Percentiles rank a stretch among this genome's conserved stretches.
Evolutionary conservation across 2,113 vertebrate genomes (phyloP).

Genomic region (Dendrocopos noguchii): DNA sequence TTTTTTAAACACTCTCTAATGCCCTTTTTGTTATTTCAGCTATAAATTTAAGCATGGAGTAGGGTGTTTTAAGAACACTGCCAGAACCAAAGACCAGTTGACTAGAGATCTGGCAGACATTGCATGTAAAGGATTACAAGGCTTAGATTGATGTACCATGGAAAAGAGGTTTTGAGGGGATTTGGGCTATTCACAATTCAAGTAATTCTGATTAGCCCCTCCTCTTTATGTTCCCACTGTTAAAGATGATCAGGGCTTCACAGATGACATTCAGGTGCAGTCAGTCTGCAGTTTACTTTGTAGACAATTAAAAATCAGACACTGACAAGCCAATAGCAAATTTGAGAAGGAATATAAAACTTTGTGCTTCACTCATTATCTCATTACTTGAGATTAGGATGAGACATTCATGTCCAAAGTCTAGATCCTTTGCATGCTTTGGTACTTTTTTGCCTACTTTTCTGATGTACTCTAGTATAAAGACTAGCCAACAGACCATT

Average conservation of each 20-base stretch:
- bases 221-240: background rate
- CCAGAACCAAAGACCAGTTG: slow-evolving; percentile 36
- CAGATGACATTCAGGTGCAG: background rate
- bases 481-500: background rate
- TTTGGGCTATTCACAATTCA: background rate
- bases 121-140: slow-evolving; percentile 8
- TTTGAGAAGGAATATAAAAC: background rate
- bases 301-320: background rate
- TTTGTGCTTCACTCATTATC: background rate
- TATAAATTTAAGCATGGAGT: slow-evolving; percentile 16
- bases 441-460: background rate
- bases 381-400: background rate
- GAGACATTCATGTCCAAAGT: background rate
- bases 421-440: background rate
- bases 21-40: slow-evolving; percentile 17
- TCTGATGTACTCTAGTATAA: background rate
- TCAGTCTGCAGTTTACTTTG: background rate
- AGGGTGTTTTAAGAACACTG: slow-evolving; percentile 29
- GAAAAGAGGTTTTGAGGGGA: background rate
- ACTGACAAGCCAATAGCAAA: background rate
- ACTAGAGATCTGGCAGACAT: slow-evolving; percentile 22
- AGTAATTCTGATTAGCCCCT: background rate
- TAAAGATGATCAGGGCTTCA: background rate
- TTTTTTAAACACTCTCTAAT: background rate
- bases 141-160: background rate